A percentile compares a stretch with the other conserved stretches of the same genome.
These are phyloP conservation scores for Netelia melanura DNA, from an alignment of 2,888 invertebrate species.

Conservation along the genomic window DNA sequence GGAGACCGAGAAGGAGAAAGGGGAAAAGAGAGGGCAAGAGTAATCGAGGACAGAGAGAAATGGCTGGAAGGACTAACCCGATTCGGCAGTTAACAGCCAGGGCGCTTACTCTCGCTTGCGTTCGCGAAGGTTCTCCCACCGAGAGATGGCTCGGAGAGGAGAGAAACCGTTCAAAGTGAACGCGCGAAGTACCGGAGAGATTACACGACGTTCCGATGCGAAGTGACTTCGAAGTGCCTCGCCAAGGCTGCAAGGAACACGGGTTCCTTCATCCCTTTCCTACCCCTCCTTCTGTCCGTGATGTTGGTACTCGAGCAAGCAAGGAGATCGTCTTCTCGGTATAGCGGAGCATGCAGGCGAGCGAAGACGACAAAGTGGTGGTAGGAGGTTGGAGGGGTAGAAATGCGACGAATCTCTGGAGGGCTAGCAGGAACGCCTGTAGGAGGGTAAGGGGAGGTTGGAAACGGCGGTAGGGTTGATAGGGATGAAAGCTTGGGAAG, in stretches of 20 bases:
- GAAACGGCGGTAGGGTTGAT: conserved; percentile 4
- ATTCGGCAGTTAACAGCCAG: conserved; percentile 57
- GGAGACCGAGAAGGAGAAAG: not conserved
- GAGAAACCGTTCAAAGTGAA: conserved; percentile 46
- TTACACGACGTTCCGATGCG: conserved; percentile 61
- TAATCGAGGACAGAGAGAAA: conserved; percentile 5
- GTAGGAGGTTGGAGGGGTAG: not conserved
- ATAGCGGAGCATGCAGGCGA: not conserved
- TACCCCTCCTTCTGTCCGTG: not conserved
- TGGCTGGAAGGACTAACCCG: conserved; percentile 29
- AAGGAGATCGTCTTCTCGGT: not conserved
- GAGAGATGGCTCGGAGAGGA: conserved; percentile 5
- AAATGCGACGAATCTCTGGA: conserved; percentile 26
- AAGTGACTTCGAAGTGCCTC: conserved; percentile 52
- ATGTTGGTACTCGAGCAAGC: not conserved
- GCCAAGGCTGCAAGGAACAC: conserved; percentile 13
- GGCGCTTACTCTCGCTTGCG: conserved; percentile 33
- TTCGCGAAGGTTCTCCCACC: conserved; percentile 25
- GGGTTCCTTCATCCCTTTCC: not conserved
- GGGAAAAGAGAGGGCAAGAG: not conserved
- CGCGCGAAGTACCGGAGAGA: conserved; percentile 60
- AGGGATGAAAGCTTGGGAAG: conserved; percentile 5
- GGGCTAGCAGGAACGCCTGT: not conserved
- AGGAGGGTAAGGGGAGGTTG: conserved; percentile 3
- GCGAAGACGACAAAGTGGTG: conserved; percentile 31